Percentiles rank a stretch among this genome's conserved stretches.
Conservation (phyloP, 1,140 invertebrate genomes). For the Neodiprion pinetum region DNA sequence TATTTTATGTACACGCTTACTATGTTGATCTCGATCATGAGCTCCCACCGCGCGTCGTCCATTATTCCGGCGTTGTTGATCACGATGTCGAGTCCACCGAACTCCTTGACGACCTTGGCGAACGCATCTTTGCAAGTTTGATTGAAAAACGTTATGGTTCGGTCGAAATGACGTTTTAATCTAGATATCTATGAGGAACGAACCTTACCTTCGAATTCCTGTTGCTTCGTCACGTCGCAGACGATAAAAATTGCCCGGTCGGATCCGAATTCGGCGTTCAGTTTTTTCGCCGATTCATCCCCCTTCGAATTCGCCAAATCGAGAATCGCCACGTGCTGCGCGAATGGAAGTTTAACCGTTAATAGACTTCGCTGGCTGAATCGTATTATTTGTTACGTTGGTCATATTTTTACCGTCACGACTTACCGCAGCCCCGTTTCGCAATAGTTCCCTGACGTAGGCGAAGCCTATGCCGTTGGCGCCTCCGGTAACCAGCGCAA, state of each 20-base stretch:
- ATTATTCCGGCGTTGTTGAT: conserved; percentile 61
- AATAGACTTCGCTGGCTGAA: not conserved
- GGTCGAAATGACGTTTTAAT: not conserved
- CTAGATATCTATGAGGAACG: not conserved
- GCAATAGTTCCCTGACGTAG: conserved; percentile 41
- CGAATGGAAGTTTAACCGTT: conserved; percentile 2
- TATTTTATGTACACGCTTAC: too few relatives aligned
- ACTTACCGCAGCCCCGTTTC: conserved; percentile 48
- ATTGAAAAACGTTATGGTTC: not conserved
- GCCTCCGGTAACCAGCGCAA: conserved; percentile 55
- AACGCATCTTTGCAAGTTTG: conserved; percentile 42
- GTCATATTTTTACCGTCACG: not conserved
- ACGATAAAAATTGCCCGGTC: conserved; percentile 30
- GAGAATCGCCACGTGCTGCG: conserved; percentile 28
- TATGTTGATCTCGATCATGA: conserved; percentile 53
- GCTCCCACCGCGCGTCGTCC: conserved; percentile 55
- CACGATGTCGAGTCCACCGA: conserved; percentile 55
- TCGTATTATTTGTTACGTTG: not conserved
- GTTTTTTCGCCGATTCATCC: conserved; percentile 20
- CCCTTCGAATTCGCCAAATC: conserved; percentile 27
- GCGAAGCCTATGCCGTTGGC: conserved; percentile 51
- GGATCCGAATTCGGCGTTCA: conserved; percentile 33
- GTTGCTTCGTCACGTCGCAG: conserved; percentile 33
- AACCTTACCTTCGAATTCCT: conserved; percentile 28
- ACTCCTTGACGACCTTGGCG: conserved; percentile 40